These are phyloP conservation scores for Rhaphigaster nebulosa DNA, from an alignment of 2,888 invertebrate genomes.

Conservation along the genomic window DNA sequence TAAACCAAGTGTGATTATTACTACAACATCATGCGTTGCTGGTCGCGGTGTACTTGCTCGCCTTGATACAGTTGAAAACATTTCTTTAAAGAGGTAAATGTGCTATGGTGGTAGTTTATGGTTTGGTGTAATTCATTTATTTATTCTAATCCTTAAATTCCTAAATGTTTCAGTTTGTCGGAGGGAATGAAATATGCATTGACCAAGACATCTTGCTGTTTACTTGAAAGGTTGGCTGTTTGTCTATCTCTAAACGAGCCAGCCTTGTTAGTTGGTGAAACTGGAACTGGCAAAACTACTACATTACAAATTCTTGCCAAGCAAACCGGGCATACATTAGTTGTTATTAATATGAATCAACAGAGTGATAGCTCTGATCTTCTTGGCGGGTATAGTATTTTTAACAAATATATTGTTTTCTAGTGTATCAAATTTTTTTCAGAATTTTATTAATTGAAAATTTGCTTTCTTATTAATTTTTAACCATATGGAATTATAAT, in stretches of 20 bases:
- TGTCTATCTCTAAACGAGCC: constrained; percentile 89
- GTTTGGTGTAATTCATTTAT: background rate
- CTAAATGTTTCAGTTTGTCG: constrained; percentile 54
- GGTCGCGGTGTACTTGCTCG: constrained; percentile 74
- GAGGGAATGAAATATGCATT: constrained; percentile 78
- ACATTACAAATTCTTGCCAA: constrained; percentile 92
- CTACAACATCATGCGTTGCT: constrained; percentile 75
- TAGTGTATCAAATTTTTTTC: background rate
- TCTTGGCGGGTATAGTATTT: constrained; percentile 81
- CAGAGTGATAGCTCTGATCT: constrained; percentile 98
- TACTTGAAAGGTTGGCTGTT: constrained; percentile 90
- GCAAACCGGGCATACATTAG: constrained; percentile 85
- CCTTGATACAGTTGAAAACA: background rate
- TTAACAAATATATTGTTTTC: background rate
- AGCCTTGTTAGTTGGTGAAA: constrained; percentile 95
- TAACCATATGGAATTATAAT: too few species aligned
- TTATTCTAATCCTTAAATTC: background rate
- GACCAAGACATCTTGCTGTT: constrained; percentile 83
- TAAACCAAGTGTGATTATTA: constrained; percentile 81
- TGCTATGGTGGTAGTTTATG: background rate
- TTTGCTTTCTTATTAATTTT: too few species aligned
- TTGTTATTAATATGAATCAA: constrained; percentile 98
- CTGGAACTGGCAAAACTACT: constrained; percentile 98
- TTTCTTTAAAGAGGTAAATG: constrained; percentile 46
- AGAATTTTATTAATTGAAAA: background rate